Percentiles rank a stretch among this genome's conserved stretches.
These are phyloP conservation scores for Lepus oiostolus DNA, from an alignment of 2,797 vertebrate species.

Conservation along the genomic window DNA sequence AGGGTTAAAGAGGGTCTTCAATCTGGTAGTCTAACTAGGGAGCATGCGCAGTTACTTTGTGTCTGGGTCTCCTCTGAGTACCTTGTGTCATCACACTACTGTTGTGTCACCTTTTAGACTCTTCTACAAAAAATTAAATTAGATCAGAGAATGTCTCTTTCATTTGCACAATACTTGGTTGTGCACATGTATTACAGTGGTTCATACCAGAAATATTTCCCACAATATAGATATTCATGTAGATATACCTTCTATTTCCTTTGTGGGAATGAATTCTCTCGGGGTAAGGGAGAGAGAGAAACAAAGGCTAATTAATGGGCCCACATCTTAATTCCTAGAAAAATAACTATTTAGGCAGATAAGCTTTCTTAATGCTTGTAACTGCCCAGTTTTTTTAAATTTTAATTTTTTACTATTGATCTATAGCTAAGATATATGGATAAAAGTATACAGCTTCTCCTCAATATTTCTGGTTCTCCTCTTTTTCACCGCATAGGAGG, in stretches of 20 bases:
- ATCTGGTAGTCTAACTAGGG: background rate
- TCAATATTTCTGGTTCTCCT: background rate
- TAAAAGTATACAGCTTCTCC: background rate
- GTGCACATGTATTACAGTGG: background rate
- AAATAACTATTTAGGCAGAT: background rate
- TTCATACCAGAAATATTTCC: background rate
- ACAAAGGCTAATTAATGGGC: background rate
- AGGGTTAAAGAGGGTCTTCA: background rate
- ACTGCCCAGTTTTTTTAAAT: background rate
- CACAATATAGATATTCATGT: background rate
- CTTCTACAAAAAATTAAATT: background rate
- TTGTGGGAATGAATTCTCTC: background rate
- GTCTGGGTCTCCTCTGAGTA: background rate
- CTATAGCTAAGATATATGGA: background rate
- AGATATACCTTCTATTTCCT: background rate
- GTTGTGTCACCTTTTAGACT: background rate
- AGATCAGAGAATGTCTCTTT: background rate
- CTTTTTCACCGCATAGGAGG: background rate
- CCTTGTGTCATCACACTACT: background rate
- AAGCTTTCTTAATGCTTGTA: background rate
- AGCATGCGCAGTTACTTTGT: background rate
- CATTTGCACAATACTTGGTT: background rate
- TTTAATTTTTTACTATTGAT: background rate
- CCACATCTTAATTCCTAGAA: background rate
- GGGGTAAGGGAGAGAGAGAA: background rate